Evolutionary conservation across 2,113 vertebrate genomes (phyloP).

Genomic region (Micronycteris hirsuta): DNA sequence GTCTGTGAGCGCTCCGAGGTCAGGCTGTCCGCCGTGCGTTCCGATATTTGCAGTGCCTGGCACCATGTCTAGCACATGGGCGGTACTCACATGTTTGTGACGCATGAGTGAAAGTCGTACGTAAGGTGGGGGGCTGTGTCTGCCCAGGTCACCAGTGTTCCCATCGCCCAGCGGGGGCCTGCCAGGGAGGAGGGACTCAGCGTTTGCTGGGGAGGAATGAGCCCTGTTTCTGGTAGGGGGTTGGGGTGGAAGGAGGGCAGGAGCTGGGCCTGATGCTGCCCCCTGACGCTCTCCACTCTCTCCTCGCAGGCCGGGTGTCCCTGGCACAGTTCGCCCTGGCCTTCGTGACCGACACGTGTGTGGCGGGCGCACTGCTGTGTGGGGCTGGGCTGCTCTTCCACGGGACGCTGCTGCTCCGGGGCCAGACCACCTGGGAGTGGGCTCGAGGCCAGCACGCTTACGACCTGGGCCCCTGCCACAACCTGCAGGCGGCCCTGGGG

Average conservation of each 20-base stretch:
- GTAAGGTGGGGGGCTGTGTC: background rate
- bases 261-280: background rate
- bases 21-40: fast-evolving
- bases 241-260: background rate
- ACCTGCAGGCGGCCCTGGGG: constrained; percentile 84
- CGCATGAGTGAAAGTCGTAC: background rate
- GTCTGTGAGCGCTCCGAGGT: background rate
- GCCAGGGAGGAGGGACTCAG: background rate
- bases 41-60: background rate
- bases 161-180: background rate
- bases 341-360: constrained; percentile 90
- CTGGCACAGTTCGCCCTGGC: constrained; percentile 87
- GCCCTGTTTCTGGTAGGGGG: background rate
- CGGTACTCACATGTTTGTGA: background rate
- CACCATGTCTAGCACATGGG: too few relatives aligned
- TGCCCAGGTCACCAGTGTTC: background rate
- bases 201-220: background rate
- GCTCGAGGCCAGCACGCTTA: constrained; percentile 85
- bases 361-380: constrained; percentile 89
- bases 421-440: constrained; percentile 93
- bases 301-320: constrained; percentile 85
- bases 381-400: constrained; percentile 91
- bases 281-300: constrained; percentile 12
- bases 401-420: constrained; percentile 84
- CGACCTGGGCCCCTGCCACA: constrained; percentile 81